Conservation (phyloP, 2,113 vertebrate species). For the Chascanopsetta lugubris region DNA sequence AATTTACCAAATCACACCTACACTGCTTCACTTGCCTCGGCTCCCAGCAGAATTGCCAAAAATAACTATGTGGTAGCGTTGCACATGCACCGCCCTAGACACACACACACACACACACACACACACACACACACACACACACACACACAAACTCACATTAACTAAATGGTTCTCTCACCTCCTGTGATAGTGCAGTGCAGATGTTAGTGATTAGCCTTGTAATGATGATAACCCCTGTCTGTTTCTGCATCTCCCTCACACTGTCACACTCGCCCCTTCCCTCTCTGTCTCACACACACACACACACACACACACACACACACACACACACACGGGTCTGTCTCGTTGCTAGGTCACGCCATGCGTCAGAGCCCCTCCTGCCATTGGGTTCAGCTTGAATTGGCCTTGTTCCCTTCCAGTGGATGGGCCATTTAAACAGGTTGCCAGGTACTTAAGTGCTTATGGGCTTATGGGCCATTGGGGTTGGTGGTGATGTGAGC, state of each 20-base stretch:
- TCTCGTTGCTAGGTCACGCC: constrained; percentile 43
- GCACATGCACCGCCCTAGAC: not conserved
- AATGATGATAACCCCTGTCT: constrained; percentile 45
- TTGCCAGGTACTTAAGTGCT: constrained; percentile 52
- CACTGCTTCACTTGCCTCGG: constrained; percentile 30
- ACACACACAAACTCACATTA: constrained; percentile 16
- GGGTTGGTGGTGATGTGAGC: constrained; percentile 30
- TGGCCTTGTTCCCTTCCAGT: constrained; percentile 40
- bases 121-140: constrained; percentile 20
- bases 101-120: no score
- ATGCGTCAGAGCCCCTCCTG: constrained; percentile 39
- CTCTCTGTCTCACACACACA: not conserved
- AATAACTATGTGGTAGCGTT: constrained; percentile 24
- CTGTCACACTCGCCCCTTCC: not conserved
- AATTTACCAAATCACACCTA: constrained; percentile 22
- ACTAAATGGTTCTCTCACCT: constrained; percentile 36
- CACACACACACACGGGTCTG: constrained; percentile 23
- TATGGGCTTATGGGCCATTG: constrained; percentile 50
- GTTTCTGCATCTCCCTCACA: constrained; percentile 6
- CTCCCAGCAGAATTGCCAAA: constrained; percentile 34
- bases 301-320: not conserved
- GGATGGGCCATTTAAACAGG: constrained; percentile 58
- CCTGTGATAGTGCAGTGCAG: constrained; percentile 29
- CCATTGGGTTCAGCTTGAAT: constrained; percentile 48
- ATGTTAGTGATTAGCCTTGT: constrained; percentile 52